Conservation (phyloP, 2,888 invertebrate species). For the Dasysyrphus albostriatus region DNA sequence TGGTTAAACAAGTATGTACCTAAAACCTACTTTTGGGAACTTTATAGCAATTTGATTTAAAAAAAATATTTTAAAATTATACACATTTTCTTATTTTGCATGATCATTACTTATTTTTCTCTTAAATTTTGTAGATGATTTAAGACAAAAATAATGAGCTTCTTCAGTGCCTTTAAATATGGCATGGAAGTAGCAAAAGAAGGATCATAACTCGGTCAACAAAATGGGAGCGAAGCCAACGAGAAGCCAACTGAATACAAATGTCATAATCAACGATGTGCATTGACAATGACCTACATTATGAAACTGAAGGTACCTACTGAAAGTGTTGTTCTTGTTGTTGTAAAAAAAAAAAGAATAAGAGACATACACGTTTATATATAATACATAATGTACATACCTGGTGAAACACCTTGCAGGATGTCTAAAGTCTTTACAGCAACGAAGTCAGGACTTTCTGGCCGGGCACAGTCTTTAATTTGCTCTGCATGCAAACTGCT, state of each 20-base stretch:
- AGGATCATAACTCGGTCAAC: conserved; percentile 6
- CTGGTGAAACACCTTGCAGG: conserved; percentile 83
- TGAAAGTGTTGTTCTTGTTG: background rate
- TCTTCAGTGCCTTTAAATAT: conserved; percentile 33
- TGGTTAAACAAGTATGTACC: too few relatives aligned
- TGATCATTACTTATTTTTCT: background rate
- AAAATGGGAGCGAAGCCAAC: conserved; percentile 20
- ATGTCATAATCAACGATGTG: conserved; percentile 63
- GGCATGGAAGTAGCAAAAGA: conserved; percentile 46
- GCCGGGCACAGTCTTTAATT: conserved; percentile 68
- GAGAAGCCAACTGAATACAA: conserved; percentile 39
- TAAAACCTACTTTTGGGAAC: too few relatives aligned
- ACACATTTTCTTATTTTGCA: background rate
- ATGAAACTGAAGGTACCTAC: background rate
- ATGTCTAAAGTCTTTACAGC: conserved; percentile 83
- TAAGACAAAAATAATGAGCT: background rate
- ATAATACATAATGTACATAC: conserved; percentile 78
- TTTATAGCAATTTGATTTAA: too few relatives aligned
- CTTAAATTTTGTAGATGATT: background rate
- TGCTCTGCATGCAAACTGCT: conserved; percentile 71
- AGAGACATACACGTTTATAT: background rate
- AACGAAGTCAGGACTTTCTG: conserved; percentile 80
- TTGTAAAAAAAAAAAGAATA: background rate
- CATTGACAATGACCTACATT: conserved; percentile 55
- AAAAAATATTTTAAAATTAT: background rate